Percentiles rank a stretch among this genome's conserved stretches.
Conservation (phyloP, 2,888 invertebrate genomes). For the Leptopilina drosophilae region DNA sequence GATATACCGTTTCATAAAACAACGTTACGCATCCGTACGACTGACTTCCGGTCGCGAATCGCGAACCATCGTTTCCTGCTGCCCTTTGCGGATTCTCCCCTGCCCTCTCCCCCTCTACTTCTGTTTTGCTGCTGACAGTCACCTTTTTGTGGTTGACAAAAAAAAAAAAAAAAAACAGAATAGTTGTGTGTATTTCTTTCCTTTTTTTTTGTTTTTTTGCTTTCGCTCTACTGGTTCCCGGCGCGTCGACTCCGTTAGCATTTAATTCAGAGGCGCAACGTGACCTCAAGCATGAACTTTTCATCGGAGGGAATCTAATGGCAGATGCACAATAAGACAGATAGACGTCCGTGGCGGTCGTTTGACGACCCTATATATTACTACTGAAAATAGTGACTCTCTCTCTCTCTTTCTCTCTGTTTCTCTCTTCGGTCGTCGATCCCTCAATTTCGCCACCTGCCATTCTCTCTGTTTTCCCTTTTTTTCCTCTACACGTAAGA, state of each 20-base stretch:
- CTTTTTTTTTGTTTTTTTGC: neutral
- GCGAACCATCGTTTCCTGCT: constrained; percentile 31
- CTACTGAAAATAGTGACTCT: constrained; percentile 46
- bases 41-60: constrained; percentile 44
- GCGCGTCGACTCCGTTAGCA: constrained; percentile 32
- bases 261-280: constrained; percentile 38
- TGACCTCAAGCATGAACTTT: constrained; percentile 41
- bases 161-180: neutral
- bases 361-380: constrained; percentile 40
- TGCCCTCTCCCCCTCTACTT: neutral
- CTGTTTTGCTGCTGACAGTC: neutral
- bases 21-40: constrained; percentile 36
- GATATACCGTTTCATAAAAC: constrained; percentile 44
- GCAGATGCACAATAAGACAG: constrained; percentile 40
- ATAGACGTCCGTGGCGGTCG: constrained; percentile 39
- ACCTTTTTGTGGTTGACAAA: constrained; percentile 40
- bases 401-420: neutral
- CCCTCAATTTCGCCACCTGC: constrained; percentile 67
- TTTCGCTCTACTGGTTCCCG: constrained; percentile 10
- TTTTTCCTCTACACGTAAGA: neutral
- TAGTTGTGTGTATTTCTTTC: constrained; percentile 32
- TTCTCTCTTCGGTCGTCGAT: constrained; percentile 61
- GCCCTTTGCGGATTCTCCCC: constrained; percentile 35
- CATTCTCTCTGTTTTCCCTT: constrained; percentile 52
- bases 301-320: constrained; percentile 37